Evolutionary conservation across 2,797 vertebrate genomes (phyloP).

Genomic region (Lagocephalus sceleratus): DNA sequence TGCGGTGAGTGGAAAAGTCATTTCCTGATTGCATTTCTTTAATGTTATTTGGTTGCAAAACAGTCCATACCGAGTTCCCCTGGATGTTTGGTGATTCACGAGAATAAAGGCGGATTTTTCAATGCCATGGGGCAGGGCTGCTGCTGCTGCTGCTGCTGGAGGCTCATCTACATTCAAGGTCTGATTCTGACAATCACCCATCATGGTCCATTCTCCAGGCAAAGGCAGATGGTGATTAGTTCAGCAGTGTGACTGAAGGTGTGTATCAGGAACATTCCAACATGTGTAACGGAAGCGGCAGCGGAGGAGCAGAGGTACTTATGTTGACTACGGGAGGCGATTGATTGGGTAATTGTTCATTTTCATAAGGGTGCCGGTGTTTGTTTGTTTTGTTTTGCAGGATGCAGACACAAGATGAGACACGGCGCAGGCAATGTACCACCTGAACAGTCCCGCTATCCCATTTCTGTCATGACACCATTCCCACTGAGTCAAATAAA

Average conservation of each 20-base stretch:
- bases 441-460: neutral
- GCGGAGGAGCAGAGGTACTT: neutral
- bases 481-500: constrained; percentile 2
- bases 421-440: neutral
- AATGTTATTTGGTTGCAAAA: constrained; percentile 1
- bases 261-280: neutral
- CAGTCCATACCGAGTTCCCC: neutral
- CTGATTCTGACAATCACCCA: neutral
- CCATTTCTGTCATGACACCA: constrained; percentile 15
- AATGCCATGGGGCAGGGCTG: neutral
- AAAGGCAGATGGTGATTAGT: constrained; percentile 11
- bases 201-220: constrained; percentile 3
- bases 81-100: neutral
- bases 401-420: constrained; percentile 1
- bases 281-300: constrained; percentile 4
- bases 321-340: constrained; percentile 5
- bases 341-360: constrained; percentile 2
- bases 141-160: neutral
- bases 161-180: constrained; percentile 5
- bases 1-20: neutral
- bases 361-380: neutral
- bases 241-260: neutral
- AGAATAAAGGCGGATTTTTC: neutral
- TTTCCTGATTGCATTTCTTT: constrained; percentile 2
- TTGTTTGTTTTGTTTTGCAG: neutral